These are phyloP conservation scores for Philonicus albiceps DNA, from an alignment of 2,888 invertebrate genomes.

Conservation along the genomic window DNA sequence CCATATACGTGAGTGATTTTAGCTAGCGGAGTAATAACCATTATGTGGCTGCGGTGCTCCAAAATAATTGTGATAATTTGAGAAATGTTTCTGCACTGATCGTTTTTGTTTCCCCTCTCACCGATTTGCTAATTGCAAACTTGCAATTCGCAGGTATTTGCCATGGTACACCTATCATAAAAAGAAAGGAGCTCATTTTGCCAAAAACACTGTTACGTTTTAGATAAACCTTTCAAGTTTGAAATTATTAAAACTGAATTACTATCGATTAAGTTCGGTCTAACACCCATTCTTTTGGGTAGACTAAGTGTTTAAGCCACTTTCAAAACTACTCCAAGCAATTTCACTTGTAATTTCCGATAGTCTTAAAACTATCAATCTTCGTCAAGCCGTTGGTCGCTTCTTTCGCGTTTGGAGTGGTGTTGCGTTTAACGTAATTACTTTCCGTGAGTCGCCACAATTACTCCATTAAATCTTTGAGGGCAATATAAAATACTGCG, in stretches of 20 bases:
- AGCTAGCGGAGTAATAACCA: background rate
- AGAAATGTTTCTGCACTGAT: background rate
- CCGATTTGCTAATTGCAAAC: background rate
- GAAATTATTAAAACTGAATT: background rate
- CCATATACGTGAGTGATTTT: background rate
- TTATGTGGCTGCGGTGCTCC: background rate
- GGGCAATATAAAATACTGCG: background rate
- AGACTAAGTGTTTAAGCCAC: background rate
- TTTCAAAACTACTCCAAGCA: background rate
- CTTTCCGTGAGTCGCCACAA: constrained; percentile 18
- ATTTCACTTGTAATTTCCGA: background rate
- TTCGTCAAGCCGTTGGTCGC: background rate
- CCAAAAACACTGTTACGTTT: background rate
- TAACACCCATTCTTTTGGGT: background rate
- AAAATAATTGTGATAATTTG: background rate
- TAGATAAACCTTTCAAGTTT: background rate
- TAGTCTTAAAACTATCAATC: background rate
- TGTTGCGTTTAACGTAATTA: constrained; percentile 9
- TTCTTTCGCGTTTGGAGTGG: background rate
- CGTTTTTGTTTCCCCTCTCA: background rate
- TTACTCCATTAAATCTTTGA: constrained; percentile 2
- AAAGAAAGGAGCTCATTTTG: background rate
- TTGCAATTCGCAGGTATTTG: background rate
- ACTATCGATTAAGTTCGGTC: background rate
- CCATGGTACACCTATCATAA: background rate